Evolutionary conservation across 1,140 invertebrate genomes (phyloP), one percentile per base, ranked within the genome.

Genomic region (Caerostris darwini): DNA sequence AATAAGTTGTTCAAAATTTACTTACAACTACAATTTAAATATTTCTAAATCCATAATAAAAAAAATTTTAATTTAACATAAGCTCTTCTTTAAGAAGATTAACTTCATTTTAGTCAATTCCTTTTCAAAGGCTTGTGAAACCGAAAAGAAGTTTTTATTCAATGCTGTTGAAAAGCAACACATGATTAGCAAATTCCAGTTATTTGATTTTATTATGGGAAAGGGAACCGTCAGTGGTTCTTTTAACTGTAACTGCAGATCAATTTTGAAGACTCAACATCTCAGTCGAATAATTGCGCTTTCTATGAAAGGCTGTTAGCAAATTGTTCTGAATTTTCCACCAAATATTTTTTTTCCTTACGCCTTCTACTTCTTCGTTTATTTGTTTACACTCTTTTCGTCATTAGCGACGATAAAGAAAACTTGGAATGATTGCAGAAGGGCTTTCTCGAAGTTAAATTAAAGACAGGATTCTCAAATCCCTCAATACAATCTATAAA

Each of bases 321-420:
- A 87, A 87, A 87, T 87, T 64, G 85, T 87, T 87, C 85, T 57
- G 58, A 87, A 87, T 87, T 87, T 87, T 7, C 56, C 56, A 7
- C 8, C 71, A 50, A 19, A 64, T 7, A 1, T 64, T 64, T 59
- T 90, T 57, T 58, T 7, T 34, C 56, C n/a, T 64, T 8, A 50
- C 54, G 8, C 10, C 71, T 81, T 58, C 53, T 71, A 17, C 59
- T 8, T 12, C 54, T n/a, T n/a, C 34, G 34, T 50, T 81, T 90
- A 71, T 90, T 90, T 90, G 87, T 90, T 90, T 90, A 90, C 87
- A 34, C 87, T 90, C 64, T 34, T 90, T 67, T 50, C 87, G 64
- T 90, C 87, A 90, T 90, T 90, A 90, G 59, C 57, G 57, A 34
- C 19, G 85, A 64, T 87, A 71, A 90, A 90, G 87, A 90, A 90